Evolutionary conservation across 2,113 vertebrate species (phyloP).

Genomic region (Pleuronectes platessa): DNA sequence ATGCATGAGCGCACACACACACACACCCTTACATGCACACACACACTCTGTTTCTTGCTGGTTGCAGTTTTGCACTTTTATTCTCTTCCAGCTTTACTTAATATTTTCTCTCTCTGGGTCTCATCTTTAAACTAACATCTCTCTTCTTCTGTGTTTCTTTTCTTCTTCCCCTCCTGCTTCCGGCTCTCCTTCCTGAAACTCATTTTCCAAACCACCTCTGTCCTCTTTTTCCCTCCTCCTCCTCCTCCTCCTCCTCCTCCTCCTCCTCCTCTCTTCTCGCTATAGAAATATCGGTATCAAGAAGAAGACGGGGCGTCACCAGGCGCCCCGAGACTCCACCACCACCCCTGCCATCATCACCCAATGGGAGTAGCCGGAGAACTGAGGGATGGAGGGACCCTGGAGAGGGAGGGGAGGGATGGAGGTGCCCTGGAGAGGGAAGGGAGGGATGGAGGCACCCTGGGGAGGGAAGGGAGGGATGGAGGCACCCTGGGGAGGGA

Average conservation of each 20-base stretch:
- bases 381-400: conserved; percentile 65
- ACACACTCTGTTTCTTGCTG: conserved; percentile 20
- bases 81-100: conserved; percentile 47
- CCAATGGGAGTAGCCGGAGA: conserved; percentile 66
- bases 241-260: background rate
- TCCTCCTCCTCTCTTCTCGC: conserved; percentile 5
- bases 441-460: conserved; percentile 6
- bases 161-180: background rate
- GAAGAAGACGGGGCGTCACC: conserved; percentile 77
- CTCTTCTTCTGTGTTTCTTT: conserved; percentile 29
- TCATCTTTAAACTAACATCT: conserved; percentile 45
- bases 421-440: conserved; percentile 34
- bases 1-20: conserved; percentile 18
- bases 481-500: no score
- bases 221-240: background rate
- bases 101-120: conserved; percentile 24
- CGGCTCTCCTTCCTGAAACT: background rate
- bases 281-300: conserved; percentile 77
- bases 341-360: conserved; percentile 74
- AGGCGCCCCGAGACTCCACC: conserved; percentile 72
- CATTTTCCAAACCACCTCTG: conserved; percentile 6
- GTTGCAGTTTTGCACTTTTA: conserved; percentile 21
- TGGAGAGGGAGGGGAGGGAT: conserved; percentile 22
- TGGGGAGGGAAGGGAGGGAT: background rate
- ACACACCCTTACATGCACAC: background rate